Conservation (phyloP, 1,140 invertebrate species). For the Sweltsa coloradensis region DNA sequence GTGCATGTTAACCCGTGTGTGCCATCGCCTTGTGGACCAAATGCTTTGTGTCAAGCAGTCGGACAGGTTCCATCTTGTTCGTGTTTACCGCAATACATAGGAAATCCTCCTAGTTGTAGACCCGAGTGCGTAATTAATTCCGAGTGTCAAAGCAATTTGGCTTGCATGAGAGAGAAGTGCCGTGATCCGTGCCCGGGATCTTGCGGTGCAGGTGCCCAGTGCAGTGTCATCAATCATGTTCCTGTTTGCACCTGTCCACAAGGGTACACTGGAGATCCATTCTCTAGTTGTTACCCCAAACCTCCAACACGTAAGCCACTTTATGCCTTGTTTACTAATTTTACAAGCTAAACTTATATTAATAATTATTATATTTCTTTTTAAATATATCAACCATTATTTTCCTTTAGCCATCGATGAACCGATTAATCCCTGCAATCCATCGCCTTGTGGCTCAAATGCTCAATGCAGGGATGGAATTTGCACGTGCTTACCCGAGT, state of each 20-base stretch:
- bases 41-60: slow-evolving; percentile 19
- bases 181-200: slow-evolving; percentile 56
- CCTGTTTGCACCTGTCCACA: slow-evolving; percentile 40
- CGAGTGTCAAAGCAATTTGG: slow-evolving; percentile 45
- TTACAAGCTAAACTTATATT: too few relatives aligned
- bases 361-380: background rate
- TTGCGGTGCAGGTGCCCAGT: slow-evolving; percentile 50
- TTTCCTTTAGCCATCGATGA: slow-evolving; percentile 30
- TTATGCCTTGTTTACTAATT: slow-evolving; percentile 10
- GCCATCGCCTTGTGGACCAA: slow-evolving; percentile 50
- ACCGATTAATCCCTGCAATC: slow-evolving; percentile 45
- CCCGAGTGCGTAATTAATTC: slow-evolving; percentile 61
- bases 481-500: slow-evolving; percentile 45
- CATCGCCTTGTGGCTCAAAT: slow-evolving; percentile 61
- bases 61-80: slow-evolving; percentile 22
- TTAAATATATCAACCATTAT: slow-evolving; percentile 18
- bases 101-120: slow-evolving; percentile 30
- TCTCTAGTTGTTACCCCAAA: slow-evolving; percentile 19
- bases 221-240: slow-evolving; percentile 39
- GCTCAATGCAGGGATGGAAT: slow-evolving; percentile 46
- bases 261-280: slow-evolving; percentile 14
- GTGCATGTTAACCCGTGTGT: slow-evolving; percentile 40
- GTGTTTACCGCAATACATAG: slow-evolving; percentile 21
- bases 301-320: slow-evolving; percentile 22
- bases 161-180: slow-evolving; percentile 45